Evolutionary conservation across 1,140 invertebrate genomes (phyloP), one percentile per base, ranked within the genome.

Genomic region (Listronotus oregonensis): DNA sequence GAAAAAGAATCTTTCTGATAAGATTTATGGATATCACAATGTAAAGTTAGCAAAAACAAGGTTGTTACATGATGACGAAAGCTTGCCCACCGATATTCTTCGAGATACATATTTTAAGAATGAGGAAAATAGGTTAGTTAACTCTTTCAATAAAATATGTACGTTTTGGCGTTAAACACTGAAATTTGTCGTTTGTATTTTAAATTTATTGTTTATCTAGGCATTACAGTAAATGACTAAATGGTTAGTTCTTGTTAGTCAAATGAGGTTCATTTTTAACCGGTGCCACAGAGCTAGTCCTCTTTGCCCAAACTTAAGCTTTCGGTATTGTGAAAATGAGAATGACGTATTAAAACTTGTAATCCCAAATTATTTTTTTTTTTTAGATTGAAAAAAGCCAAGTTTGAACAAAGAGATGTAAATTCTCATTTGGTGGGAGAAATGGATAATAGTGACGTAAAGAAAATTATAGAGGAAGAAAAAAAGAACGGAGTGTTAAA

Each of bases 71-170:
- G 72, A 78, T 64, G 64, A 75, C 50, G 75, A 75, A 27, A 72
- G 69, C 42, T 60, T 75, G 27, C 77, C 77, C 8, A 76, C 62
- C 4, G 73, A 77, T 44, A 79, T 79, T 42, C 58, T 79, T n/a
- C 69, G 72, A 31, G 77, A 79, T 12, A 77, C 71, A 3, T 79
- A 75, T 64, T 73, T 77, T 39, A 78, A 78, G 70, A 78, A 76
- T 60, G 62, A 73, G 39, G 76, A 78, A 69, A 66, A 47, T 21
- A 54, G 62, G 62, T 62, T 27, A 32, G 27, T 51, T 31, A 27
- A 15, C 15, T 50, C 1, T 17, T 50, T 50, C 17, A n/a, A n/a
- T 40, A 10, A 15, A 14, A 15, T 43, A 42, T 34, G 12, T 37
- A 27, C 21, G 21, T 27, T 27, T n/a, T n/a, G n/a, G n/a, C n/a